A percentile compares a stretch with the other conserved stretches of the same genome.
These are phyloP conservation scores for Cosmorhoe ocellata DNA, from an alignment of 2,888 invertebrate species.

Conservation along the genomic window DNA sequence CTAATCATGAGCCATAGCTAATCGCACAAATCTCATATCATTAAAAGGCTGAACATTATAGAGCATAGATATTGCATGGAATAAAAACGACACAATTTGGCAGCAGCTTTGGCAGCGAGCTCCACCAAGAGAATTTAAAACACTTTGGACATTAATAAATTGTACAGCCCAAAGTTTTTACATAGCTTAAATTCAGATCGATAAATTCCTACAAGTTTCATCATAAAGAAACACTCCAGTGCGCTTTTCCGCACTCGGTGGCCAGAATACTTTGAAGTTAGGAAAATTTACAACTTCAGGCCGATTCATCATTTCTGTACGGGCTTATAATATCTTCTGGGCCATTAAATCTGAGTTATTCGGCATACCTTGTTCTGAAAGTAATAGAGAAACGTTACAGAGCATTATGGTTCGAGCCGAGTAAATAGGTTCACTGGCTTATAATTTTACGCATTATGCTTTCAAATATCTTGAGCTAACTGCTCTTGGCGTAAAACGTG, in stretches of 20 bases:
- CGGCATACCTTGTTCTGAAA: slow-evolving; percentile 49
- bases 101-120: slow-evolving; percentile 34
- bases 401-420: slow-evolving; percentile 15
- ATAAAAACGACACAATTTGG: slow-evolving; percentile 35
- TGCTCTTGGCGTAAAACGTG: slow-evolving; percentile 5
- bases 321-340: slow-evolving; percentile 67
- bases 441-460: slow-evolving; percentile 15
- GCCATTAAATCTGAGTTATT: slow-evolving; percentile 67
- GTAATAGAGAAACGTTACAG: slow-evolving; percentile 29
- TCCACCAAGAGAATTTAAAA: slow-evolving; percentile 35
- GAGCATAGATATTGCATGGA: slow-evolving; percentile 25
- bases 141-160: slow-evolving; percentile 38
- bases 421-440: slow-evolving; percentile 21
- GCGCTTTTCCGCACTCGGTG: slow-evolving; percentile 63
- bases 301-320: slow-evolving; percentile 67
- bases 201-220: slow-evolving; percentile 66
- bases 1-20: slow-evolving; percentile 7
- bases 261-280: slow-evolving; percentile 63
- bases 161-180: slow-evolving; percentile 35
- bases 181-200: slow-evolving; percentile 53
- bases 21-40: slow-evolving; percentile 22
- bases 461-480: slow-evolving; percentile 8
- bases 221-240: slow-evolving; percentile 73
- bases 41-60: slow-evolving; percentile 28
- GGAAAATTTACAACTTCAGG: slow-evolving; percentile 62